Conservation (phyloP, 2,888 invertebrate genomes). For the Xylota sylvarum region DNA sequence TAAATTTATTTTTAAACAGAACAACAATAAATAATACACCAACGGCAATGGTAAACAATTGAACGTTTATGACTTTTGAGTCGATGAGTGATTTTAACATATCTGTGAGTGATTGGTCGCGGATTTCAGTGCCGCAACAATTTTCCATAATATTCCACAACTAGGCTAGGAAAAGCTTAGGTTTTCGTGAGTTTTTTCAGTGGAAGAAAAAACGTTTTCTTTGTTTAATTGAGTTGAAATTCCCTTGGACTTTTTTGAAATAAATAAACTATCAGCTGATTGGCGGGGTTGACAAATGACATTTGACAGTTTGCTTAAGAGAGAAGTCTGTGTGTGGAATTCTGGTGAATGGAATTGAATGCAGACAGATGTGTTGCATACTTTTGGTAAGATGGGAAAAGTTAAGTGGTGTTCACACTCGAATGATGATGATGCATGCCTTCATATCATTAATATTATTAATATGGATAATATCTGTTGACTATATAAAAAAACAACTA, state of each 20-base stretch:
- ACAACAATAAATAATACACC: conserved; percentile 82
- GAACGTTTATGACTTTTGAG: conserved; percentile 83
- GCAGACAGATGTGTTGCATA: not conserved
- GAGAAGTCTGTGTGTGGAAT: not conserved
- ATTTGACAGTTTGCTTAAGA: conserved; percentile 25
- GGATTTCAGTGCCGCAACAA: conserved; percentile 82
- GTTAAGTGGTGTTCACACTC: not conserved
- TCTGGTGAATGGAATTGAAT: not conserved
- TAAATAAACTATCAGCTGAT: conserved; percentile 67
- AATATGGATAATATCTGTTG: too few relatives aligned
- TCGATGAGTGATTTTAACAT: conserved; percentile 83
- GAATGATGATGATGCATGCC: not conserved
- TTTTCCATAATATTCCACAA: conserved; percentile 80
- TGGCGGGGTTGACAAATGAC: conserved; percentile 23
- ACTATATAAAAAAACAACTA: too few relatives aligned
- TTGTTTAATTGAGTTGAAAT: conserved; percentile 17
- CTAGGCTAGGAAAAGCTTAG: conserved; percentile 58
- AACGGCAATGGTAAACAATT: conserved; percentile 83
- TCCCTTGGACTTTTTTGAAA: conserved; percentile 29
- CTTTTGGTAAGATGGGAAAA: not conserved
- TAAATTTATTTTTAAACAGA: conserved; percentile 83
- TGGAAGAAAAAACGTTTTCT: conserved; percentile 8
- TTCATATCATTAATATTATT: too few relatives aligned
- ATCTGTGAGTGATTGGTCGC: conserved; percentile 82
- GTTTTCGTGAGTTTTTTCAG: not conserved